Base-by-base conservation (phyloP, 1,140 invertebrate genomes). In the Macrobrachium nipponense region DNA sequence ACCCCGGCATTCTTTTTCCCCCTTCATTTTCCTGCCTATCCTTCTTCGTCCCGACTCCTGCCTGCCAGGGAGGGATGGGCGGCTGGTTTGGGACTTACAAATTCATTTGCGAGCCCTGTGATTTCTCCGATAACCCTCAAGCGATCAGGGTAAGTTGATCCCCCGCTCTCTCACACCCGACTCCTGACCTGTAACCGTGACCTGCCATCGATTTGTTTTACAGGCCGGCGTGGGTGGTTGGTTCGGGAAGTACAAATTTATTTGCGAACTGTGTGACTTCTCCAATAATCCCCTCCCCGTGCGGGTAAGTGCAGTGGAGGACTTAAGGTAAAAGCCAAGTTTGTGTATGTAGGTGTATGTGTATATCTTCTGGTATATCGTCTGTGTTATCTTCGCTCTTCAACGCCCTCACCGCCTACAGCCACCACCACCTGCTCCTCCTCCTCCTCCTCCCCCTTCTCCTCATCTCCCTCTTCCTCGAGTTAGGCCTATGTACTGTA, bases 71-170 rank as follows among this genome's bases (percentile, higher is more conserved):
- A 7, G 88, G 88, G n/a, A 77, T 85, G 23, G 77, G 51, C 18
- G 88, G 88, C 2, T 89, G 88, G 88, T 86, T 89, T 44, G 80
- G 68, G 18, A 64, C 43, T 59, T 89, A 89, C 73, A 80, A 62
- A 17, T 89, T 75, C 44, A 60, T 80, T 15, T 89, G 88, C 58
- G 86, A 89, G 61, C 60, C 86, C 6, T 87, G 86, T 44, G 88
- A 89, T 36, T 89, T 77, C 72, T 87, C 88, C 14, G 61, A 84
- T 15, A 78, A 75, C 51, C 82, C 78, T 0, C 20, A 62, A 59
- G 64, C 84, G 23, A 72, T 86, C 17, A 80, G 77, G 84, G 84
- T 86, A 77, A 85, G 82, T 58, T 43, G 0, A 12, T 44, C 11
- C 17, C 0, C 5, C 59, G 15, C 20, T 14, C 23, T 43, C 17